Evolutionary conservation across 2,113 vertebrate genomes (phyloP).

Genomic region (Laticauda colubrina): DNA sequence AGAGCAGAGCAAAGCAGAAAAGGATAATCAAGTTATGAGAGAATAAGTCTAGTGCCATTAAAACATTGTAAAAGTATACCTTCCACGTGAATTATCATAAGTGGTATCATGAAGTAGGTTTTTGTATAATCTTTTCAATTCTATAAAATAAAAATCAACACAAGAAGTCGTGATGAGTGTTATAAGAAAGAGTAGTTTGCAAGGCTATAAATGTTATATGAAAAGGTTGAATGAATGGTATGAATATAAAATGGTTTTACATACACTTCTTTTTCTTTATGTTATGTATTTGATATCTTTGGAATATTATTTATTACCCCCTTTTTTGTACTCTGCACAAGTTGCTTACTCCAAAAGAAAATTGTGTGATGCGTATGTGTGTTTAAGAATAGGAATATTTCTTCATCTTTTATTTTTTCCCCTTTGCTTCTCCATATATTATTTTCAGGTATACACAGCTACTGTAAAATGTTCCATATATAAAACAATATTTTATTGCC

Average conservation of each 20-base stretch:
- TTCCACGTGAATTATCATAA: background rate
- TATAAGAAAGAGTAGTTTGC: background rate
- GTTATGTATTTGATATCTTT: background rate
- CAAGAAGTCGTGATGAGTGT: background rate
- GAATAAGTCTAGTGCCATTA: background rate
- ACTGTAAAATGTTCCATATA: background rate
- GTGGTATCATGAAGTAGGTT: background rate
- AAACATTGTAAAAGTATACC: background rate
- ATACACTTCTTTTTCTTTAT: background rate
- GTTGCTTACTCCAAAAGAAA: background rate
- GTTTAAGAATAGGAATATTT: background rate
- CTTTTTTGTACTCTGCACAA: background rate
- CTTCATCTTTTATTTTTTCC: background rate
- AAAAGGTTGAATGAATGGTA: background rate
- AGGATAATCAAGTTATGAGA: background rate
- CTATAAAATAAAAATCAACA: background rate
- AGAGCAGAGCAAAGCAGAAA: background rate
- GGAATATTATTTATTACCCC: background rate
- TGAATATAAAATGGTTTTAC: background rate
- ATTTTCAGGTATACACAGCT: background rate
- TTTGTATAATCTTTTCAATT: background rate
- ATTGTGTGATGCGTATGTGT: background rate
- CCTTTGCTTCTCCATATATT: background rate
- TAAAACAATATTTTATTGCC: background rate
- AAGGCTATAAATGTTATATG: background rate